Evolutionary conservation across 2,888 invertebrate genomes (phyloP).

Genomic region (Callyntrura sp.): DNA sequence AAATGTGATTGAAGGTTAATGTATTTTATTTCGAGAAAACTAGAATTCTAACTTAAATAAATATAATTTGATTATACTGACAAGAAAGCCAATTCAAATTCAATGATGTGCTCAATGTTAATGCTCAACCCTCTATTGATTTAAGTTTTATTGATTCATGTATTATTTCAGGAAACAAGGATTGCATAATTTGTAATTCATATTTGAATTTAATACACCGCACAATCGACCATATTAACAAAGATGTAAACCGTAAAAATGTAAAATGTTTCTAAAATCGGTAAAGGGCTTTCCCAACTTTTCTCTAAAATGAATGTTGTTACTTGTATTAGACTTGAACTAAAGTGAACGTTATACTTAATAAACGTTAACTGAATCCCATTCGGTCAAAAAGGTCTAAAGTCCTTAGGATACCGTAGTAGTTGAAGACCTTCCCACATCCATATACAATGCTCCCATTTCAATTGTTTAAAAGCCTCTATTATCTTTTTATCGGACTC

Average conservation of each 20-base stretch:
- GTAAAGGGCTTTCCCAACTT: conserved; percentile 29
- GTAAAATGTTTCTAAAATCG: conserved; percentile 39
- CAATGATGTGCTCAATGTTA: too few relatives aligned
- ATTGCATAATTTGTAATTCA: neutral
- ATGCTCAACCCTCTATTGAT: too few relatives aligned
- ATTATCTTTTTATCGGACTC: conserved; percentile 90
- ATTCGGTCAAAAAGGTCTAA: conserved; percentile 89
- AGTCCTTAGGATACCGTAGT: conserved; percentile 89
- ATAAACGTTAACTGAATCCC: neutral
- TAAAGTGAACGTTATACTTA: neutral
- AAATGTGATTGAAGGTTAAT: too few relatives aligned
- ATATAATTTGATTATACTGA: too few relatives aligned
- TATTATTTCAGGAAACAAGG: neutral
- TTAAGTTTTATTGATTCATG: neutral
- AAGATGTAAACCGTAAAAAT: conserved; percentile 59
- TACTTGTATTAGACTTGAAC: neutral
- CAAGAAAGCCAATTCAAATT: too few relatives aligned
- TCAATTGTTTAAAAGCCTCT: conserved; percentile 89
- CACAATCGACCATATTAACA: neutral
- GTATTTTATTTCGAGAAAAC: too few relatives aligned
- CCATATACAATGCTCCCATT: conserved; percentile 90
- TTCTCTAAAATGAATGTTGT: neutral
- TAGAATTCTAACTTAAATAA: too few relatives aligned
- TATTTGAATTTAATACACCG: conserved; percentile 9
- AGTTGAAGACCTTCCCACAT: conserved; percentile 88